A percentile compares a stretch with the other conserved stretches of the same genome.
Conservation (phyloP, 2,113 vertebrate genomes). For the Amazona vittata region DNA sequence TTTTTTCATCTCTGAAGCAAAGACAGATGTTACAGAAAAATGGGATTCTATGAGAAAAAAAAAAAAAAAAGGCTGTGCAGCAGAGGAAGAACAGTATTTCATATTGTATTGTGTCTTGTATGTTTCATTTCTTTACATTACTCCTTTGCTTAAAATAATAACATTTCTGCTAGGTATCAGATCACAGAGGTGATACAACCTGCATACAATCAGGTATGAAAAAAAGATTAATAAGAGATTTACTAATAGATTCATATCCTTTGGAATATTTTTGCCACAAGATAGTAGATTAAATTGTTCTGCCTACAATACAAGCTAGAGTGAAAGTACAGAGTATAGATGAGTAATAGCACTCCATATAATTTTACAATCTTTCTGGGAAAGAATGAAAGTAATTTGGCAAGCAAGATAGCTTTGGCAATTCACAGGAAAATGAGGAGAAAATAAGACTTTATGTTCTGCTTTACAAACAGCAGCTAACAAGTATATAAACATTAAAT, state of each 20-base stretch:
- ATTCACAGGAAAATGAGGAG: slow-evolving; percentile 2
- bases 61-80: neutral
- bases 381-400: slow-evolving; percentile 12
- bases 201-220: neutral
- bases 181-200: neutral
- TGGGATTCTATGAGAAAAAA: neutral
- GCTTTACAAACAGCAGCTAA: neutral
- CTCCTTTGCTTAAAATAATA: neutral
- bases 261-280: slow-evolving; percentile 14
- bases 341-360: neutral
- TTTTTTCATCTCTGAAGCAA: neutral
- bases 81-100: neutral
- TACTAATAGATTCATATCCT: neutral
- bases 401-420: neutral
- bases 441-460: slow-evolving; percentile 37
- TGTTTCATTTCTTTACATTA: neutral
- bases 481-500: neutral
- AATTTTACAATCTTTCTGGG: slow-evolving; percentile 9
- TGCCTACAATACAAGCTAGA: neutral
- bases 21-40: neutral
- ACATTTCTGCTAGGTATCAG: neutral
- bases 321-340: neutral
- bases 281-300: neutral
- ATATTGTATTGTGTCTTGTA: neutral
- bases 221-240: neutral